Percentiles rank a stretch among this genome's conserved stretches.
phyloP scores from a whole-genome alignment of 2,113 vertebrate species.

The Tachycineta bicolor region DNA sequence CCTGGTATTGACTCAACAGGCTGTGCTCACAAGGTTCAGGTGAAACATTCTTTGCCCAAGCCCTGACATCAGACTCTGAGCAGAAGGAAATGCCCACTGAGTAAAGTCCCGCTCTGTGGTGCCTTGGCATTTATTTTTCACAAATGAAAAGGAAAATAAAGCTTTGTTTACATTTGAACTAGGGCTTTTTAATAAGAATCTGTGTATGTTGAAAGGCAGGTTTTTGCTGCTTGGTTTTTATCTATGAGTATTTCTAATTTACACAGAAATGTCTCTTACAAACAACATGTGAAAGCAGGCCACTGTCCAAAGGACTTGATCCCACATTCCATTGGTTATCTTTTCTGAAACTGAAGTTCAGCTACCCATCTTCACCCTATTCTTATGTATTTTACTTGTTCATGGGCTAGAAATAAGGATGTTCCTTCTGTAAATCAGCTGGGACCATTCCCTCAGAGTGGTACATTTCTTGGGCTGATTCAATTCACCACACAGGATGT shows the following conservation, averaged over 20 bases:
- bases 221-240: background rate
- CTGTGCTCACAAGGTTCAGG: background rate
- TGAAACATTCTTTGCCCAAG: background rate
- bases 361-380: background rate
- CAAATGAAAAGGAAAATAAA: background rate
- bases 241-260: background rate
- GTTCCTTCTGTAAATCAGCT: background rate
- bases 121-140: background rate
- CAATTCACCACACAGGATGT: background rate
- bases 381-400: background rate
- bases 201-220: background rate
- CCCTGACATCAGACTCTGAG: background rate
- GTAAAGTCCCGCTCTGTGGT: background rate
- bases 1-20: background rate
- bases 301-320: background rate
- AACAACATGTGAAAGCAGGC: background rate
- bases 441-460: background rate
- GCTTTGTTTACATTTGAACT: background rate
- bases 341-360: background rate
- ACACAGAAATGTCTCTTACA: background rate
- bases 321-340: background rate
- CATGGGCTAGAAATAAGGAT: background rate
- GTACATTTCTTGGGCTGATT: background rate
- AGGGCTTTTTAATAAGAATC: background rate
- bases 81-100: background rate